Conservation (phyloP, 2,113 vertebrate species). For the Pithys albifrons region DNA sequence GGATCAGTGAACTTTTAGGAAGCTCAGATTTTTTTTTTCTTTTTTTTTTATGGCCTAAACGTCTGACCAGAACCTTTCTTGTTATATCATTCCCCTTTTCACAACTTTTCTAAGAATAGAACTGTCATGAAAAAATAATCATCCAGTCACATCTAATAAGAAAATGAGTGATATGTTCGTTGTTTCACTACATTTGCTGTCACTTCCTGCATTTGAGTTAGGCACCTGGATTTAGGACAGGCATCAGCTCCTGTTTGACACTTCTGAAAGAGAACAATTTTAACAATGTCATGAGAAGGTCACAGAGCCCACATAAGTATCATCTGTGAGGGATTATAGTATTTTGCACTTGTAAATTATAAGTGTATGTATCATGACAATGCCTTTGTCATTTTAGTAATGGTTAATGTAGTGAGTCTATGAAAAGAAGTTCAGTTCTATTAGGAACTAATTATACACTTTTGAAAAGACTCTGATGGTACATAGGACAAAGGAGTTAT, state of each 20-base stretch:
- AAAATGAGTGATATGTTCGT: neutral
- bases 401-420: constrained; percentile 38
- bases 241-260: neutral
- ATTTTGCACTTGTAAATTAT: neutral
- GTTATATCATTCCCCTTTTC: neutral
- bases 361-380: constrained; percentile 6
- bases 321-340: neutral
- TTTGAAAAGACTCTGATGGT: constrained; percentile 50
- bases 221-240: neutral
- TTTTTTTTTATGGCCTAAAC: neutral
- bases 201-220: neutral
- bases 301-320: neutral
- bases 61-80: neutral
- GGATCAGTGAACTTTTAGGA: neutral
- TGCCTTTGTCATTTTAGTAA: constrained; percentile 42
- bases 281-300: neutral
- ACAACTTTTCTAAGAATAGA: neutral
- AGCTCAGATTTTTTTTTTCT: neutral
- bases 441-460: constrained; percentile 37
- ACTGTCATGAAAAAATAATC: neutral
- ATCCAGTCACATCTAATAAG: neutral
- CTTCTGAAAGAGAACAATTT: neutral
- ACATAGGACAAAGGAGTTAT: constrained; percentile 53
- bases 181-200: neutral
- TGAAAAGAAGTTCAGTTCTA: constrained; percentile 57